Evolutionary conservation across 1,140 invertebrate species (phyloP).

Genomic region (Coelopa frigida): DNA sequence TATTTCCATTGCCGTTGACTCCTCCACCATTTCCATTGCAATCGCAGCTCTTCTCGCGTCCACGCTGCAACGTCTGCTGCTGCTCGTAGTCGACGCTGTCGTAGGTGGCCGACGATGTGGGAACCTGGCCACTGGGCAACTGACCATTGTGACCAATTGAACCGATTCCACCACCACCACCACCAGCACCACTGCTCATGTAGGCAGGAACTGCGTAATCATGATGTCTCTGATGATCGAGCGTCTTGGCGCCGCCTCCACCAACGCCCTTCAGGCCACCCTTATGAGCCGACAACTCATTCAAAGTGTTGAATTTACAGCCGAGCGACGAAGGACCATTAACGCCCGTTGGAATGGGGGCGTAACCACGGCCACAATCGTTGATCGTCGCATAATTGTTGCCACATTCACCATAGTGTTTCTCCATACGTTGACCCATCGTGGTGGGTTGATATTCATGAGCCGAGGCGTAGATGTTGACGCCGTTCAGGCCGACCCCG

Average conservation of each 20-base stretch:
- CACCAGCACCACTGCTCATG: slow-evolving; percentile 16
- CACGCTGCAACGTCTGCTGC: slow-evolving; percentile 22
- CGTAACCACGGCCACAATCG: slow-evolving; percentile 34
- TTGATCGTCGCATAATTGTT: slow-evolving; percentile 43
- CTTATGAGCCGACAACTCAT: slow-evolving; percentile 32
- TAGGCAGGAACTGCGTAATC: slow-evolving; percentile 42
- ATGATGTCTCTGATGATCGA: slow-evolving; percentile 31
- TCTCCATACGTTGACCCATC: slow-evolving; percentile 18
- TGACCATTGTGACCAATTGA: neutral
- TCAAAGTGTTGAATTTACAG: slow-evolving; percentile 40
- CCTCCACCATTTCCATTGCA: slow-evolving; percentile 29
- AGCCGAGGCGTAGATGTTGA: slow-evolving; percentile 58
- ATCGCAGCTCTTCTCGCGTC: slow-evolving; percentile 19
- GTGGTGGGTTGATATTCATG: slow-evolving; percentile 31
- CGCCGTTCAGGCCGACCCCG: no score
- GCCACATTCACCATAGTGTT: slow-evolving; percentile 33
- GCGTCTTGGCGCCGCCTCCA: slow-evolving; percentile 29
- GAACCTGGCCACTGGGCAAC: neutral
- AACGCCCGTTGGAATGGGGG: slow-evolving; percentile 34
- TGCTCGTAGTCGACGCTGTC: slow-evolving; percentile 36
- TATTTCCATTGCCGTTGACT: no score
- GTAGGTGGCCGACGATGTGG: slow-evolving; percentile 22
- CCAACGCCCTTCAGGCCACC: slow-evolving; percentile 26
- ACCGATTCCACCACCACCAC: slow-evolving; percentile 3
- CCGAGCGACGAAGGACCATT: slow-evolving; percentile 32